Evolutionary conservation across 2,888 invertebrate species (phyloP).

Genomic region (Octonoba sinensis): DNA sequence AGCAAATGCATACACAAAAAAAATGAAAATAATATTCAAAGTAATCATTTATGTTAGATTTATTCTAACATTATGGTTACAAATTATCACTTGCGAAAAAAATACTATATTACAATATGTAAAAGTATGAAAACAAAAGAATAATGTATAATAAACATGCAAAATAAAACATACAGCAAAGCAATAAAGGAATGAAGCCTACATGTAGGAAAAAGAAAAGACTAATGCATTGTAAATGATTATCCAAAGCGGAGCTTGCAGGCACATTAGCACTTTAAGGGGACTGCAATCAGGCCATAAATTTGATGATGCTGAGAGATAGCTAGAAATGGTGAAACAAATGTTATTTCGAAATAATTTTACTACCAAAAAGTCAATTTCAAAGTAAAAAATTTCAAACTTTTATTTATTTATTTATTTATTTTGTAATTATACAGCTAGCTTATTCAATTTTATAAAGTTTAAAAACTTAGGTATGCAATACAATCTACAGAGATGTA

Average conservation of each 20-base stretch:
- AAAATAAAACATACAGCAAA: constrained; percentile 42
- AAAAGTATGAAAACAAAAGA: no score
- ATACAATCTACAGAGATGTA: no score
- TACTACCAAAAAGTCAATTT: background rate
- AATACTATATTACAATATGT: no score
- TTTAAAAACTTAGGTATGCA: no score
- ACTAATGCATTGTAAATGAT: constrained; percentile 66
- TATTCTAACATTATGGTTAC: no score
- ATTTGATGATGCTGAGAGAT: constrained; percentile 57
- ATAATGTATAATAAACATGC: constrained; percentile 16
- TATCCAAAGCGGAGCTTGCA: constrained; percentile 66
- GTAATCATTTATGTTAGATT: no score
- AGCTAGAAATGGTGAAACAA: constrained; percentile 56
- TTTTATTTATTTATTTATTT: no score
- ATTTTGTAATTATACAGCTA: no score
- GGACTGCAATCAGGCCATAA: constrained; percentile 62
- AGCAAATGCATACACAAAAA: no score
- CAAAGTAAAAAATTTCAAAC: background rate
- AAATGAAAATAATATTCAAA: no score
- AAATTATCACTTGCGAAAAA: no score
- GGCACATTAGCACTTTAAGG: constrained; percentile 60
- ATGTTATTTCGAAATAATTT: constrained; percentile 13
- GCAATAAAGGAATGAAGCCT: constrained; percentile 61
- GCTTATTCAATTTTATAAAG: no score
- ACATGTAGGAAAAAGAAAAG: constrained; percentile 66